phyloP scores from a whole-genome alignment of 2,888 invertebrate species.

The Macrosoma leucophasiata region DNA sequence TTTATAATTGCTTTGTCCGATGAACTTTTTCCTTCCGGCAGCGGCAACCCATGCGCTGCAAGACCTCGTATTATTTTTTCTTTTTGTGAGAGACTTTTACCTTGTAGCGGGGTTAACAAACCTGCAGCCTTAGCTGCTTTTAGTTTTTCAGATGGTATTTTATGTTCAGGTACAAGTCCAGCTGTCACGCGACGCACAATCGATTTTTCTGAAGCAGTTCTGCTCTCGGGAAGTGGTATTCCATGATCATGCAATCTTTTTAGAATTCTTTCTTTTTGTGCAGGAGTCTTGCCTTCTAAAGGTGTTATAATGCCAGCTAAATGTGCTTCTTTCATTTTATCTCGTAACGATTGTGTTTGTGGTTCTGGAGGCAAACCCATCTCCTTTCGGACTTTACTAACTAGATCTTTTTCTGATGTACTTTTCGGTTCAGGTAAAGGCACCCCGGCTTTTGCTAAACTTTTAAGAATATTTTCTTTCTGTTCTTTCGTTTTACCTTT shows the following conservation, averaged over 20 bases:
- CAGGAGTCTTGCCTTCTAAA: constrained; percentile 23
- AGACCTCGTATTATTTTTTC: constrained; percentile 26
- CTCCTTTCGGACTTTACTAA: constrained; percentile 12
- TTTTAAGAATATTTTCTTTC: constrained; percentile 34
- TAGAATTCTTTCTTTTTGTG: constrained; percentile 23
- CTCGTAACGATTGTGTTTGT: background rate
- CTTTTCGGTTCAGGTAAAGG: constrained; percentile 29
- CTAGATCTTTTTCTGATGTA: constrained; percentile 24
- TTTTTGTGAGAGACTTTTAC: constrained; percentile 27
- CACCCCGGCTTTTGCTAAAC: constrained; percentile 27
- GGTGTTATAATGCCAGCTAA: constrained; percentile 7
- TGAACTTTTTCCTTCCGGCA: constrained; percentile 16
- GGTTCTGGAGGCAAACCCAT: constrained; percentile 8
- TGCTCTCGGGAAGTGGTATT: no score
- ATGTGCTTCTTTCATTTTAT: no score
- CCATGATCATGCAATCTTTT: constrained; percentile 10
- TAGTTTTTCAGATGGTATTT: constrained; percentile 25
- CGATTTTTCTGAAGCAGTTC: no score
- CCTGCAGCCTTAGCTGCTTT: constrained; percentile 29
- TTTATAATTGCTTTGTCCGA: constrained; percentile 20
- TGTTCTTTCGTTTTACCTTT: constrained; percentile 32
- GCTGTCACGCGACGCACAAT: no score
- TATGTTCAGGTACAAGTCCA: no score
- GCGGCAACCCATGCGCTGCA: constrained; percentile 13
- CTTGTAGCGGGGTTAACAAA: constrained; percentile 28